These are phyloP conservation scores for Sapajus apella DNA, from an alignment of 2,113 vertebrate genomes.

Conservation along the genomic window DNA sequence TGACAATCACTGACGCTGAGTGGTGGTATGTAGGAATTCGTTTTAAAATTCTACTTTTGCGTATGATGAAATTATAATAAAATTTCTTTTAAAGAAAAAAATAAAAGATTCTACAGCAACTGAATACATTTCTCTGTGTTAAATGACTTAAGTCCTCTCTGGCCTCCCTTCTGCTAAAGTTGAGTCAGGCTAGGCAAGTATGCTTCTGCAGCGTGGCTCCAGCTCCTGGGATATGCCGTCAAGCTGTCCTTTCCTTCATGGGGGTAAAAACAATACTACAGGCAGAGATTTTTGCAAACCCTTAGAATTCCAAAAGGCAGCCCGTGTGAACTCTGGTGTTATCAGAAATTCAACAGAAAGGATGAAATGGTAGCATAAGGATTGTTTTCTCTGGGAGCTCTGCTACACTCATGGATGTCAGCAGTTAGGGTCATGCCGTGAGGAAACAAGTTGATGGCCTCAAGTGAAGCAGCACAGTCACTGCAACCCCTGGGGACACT, in stretches of 20 bases:
- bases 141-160: neutral
- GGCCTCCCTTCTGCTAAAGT: neutral
- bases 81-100: neutral
- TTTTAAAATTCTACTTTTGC: neutral
- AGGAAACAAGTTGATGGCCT: neutral
- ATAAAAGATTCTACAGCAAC: neutral
- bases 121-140: neutral
- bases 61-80: neutral
- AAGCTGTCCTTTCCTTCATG: neutral
- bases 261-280: neutral
- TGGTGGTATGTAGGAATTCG: neutral
- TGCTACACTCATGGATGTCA: neutral
- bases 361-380: neutral
- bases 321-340: neutral
- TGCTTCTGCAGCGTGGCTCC: neutral
- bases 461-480: neutral
- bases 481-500: rapidly evolving
- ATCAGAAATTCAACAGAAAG: neutral
- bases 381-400: neutral
- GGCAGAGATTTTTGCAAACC: neutral
- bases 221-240: neutral
- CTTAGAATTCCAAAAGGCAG: neutral
- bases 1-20: neutral
- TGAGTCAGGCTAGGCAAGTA: rapidly evolving
- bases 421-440: neutral